Conservation (phyloP, 2,888 invertebrate genomes). For the Ophion obscuratus region DNA sequence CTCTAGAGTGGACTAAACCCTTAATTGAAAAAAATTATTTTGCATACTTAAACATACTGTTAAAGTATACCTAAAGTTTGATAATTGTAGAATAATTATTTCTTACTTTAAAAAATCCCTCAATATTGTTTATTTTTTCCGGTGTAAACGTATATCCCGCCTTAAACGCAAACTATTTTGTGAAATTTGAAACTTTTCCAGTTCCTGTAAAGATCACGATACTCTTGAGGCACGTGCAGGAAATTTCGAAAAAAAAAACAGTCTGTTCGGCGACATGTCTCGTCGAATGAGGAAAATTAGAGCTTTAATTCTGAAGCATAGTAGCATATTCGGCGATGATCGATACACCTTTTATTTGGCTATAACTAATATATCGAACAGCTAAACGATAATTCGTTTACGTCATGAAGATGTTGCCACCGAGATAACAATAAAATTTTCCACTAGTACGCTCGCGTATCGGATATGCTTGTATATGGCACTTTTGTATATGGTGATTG, state of each 20-base stretch:
- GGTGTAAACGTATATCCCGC: too few species aligned
- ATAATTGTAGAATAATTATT: too few species aligned
- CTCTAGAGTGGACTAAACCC: too few species aligned
- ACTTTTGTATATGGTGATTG: constrained; percentile 26
- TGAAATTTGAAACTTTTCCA: too few species aligned
- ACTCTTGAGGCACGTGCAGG: not conserved
- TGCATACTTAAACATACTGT: too few species aligned
- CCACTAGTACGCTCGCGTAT: not conserved
- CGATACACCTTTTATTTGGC: constrained; percentile 1
- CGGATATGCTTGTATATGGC: not conserved
- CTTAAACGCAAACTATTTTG: too few species aligned
- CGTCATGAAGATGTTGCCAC: constrained; percentile 41
- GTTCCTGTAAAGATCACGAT: not conserved
- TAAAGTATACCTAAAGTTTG: too few species aligned
- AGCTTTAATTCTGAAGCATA: not conserved
- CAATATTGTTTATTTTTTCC: too few species aligned
- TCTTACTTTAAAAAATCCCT: too few species aligned
- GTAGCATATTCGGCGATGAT: not conserved
- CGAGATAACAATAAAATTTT: constrained; percentile 28
- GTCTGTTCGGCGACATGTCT: not conserved
- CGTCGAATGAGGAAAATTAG: not conserved
- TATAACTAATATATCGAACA: constrained; percentile 9
- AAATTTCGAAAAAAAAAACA: not conserved
- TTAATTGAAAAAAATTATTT: too few species aligned
- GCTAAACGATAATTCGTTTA: constrained; percentile 15